Base-by-base conservation (phyloP, 2,113 vertebrate species). In the Charina bottae region DNA sequence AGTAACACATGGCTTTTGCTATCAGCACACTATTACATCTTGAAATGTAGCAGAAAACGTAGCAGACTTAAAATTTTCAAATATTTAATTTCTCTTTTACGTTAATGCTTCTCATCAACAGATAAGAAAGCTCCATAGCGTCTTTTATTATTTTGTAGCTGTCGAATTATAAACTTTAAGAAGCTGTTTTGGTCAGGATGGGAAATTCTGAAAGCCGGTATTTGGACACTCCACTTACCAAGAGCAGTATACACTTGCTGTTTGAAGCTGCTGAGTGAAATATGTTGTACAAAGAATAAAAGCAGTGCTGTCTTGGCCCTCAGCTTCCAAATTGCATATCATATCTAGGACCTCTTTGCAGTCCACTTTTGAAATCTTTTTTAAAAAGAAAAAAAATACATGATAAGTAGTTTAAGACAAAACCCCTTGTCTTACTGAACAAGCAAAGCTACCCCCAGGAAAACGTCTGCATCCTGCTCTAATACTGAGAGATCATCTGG, bases 261-360 rank as follows among this genome's bases (percentile, higher is more conserved):
- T 98, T 95, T 99, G 99, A 84, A 99, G 98, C 95, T 99, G 99
- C 95, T 99, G 99, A 58, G 99, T 99, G 94, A 99, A 98, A 93
- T 99, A 99, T 0, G 99, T 99, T 78, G 99, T 99, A 96, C 99
- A 99, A 94, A 99, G 98, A 96, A 99, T 98, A 96, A 99, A 99
- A 2, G 99, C 99, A 64, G 98, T 98, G 37, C 98, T 98, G 96
- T 99, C 99, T 95, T 99, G 99, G n/a, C 99, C 99, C 93, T 99
- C 99, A 0, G 98, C 98, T 95, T 99, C 99, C 97, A 99, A 95
- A 94, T 98, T 99, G 96, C 98, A 99, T 87, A 99, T 99, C 93
- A 99, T 99, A 94, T 99, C 99, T 94, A 99, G 97, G 2, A 99
- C 97, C 92, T 99, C 99, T 94, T 99, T 99, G 93, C 98, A 99